Conservation (phyloP, 2,888 invertebrate species). For the Synergus japonicus region DNA sequence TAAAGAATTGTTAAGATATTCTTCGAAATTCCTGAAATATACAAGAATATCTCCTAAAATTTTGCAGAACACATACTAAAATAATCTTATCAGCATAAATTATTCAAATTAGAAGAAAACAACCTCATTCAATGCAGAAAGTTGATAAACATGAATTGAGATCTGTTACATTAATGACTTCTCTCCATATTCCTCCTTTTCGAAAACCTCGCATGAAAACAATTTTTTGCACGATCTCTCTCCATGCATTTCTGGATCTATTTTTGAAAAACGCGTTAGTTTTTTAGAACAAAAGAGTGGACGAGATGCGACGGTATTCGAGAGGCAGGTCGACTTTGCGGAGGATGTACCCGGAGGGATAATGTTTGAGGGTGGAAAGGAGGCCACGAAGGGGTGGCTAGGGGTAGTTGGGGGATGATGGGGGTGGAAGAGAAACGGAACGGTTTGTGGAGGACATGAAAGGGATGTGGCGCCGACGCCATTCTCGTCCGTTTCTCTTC, state of each 20-base stretch:
- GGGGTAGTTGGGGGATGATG: not conserved
- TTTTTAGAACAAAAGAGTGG: constrained; percentile 15
- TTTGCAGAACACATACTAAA: no score
- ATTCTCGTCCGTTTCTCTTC: constrained; percentile 40
- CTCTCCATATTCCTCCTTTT: not conserved
- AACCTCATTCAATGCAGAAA: no score
- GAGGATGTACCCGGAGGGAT: constrained; percentile 19
- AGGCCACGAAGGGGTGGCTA: constrained; percentile 8
- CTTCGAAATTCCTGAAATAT: no score
- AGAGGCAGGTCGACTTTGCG: constrained; percentile 6
- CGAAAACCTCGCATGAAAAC: not conserved
- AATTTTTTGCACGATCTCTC: not conserved
- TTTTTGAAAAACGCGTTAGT: constrained; percentile 3
- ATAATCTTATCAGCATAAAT: no score
- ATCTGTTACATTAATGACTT: not conserved
- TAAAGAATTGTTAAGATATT: no score
- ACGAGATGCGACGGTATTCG: constrained; percentile 17
- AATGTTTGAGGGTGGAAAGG: constrained; percentile 18
- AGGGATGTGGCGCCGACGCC: constrained; percentile 60
- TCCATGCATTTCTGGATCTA: not conserved
- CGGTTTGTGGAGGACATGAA: constrained; percentile 63
- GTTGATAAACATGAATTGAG: no score
- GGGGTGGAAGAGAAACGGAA: constrained; percentile 48
- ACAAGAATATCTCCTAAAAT: no score
- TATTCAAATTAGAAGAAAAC: no score